These are phyloP conservation scores for Remorina albescens DNA, from an alignment of 2,797 vertebrate genomes.

Conservation along the genomic window DNA sequence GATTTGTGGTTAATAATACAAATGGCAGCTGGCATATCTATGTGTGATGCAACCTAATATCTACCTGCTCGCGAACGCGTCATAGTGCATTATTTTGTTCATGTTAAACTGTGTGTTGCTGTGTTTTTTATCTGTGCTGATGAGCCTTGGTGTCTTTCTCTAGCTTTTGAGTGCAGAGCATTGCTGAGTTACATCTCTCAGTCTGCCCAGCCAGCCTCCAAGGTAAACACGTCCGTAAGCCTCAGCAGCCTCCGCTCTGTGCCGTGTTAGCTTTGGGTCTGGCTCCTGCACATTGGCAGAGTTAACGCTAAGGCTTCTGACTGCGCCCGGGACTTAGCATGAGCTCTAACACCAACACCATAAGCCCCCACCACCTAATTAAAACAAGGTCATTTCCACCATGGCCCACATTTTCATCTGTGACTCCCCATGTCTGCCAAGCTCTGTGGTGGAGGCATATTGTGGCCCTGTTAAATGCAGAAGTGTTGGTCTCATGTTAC, in stretches of 20 bases:
- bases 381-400: conserved; percentile 55
- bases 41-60: neutral
- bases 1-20: neutral
- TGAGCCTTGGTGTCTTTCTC: conserved; percentile 20
- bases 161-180: conserved; percentile 38
- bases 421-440: conserved; percentile 12
- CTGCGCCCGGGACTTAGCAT: conserved; percentile 49
- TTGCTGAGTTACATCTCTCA: conserved; percentile 45
- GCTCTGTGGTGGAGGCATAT: conserved; percentile 11
- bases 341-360: conserved; percentile 60
- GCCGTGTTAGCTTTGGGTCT: conserved; percentile 66
- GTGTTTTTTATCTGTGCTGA: conserved; percentile 18
- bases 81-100: neutral
- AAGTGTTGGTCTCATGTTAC: conserved; percentile 42
- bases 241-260: conserved; percentile 62
- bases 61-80: no score
- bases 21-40: neutral
- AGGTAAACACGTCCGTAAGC: conserved; percentile 64
- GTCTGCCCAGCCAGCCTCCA: conserved; percentile 42
- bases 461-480: conserved; percentile 8
- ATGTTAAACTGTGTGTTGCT: neutral
- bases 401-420: conserved; percentile 52
- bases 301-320: conserved; percentile 55
- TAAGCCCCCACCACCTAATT: conserved; percentile 46
- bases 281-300: conserved; percentile 55